Conservation (phyloP, 37 sponge, comb jelly and placozoan species). For the Lycopodina hypogea region DNA sequence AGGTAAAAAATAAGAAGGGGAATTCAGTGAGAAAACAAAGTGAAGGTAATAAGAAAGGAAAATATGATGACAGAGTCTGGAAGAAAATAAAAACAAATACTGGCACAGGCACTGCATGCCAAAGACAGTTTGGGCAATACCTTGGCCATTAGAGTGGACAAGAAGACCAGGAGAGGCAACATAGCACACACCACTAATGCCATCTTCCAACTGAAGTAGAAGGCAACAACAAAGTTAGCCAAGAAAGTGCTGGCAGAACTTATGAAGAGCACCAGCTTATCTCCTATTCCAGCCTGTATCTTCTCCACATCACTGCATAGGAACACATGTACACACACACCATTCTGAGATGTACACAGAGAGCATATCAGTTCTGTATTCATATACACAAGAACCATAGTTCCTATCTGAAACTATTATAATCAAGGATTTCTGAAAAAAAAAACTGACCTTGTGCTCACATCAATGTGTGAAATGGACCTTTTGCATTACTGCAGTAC, state of each 20-base stretch:
- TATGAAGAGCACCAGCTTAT: slow-evolving; percentile 77
- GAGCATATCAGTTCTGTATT: too few species aligned
- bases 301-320: slow-evolving; percentile 85
- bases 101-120: neutral
- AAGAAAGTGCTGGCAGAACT: slow-evolving; percentile 71
- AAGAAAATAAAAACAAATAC: neutral
- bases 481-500: too few species aligned
- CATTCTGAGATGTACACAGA: too few species aligned
- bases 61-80: neutral
- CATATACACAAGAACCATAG: too few species aligned
- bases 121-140: slow-evolving; percentile 21
- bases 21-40: neutral
- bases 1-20: too few species aligned
- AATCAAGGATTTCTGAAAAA: too few species aligned
- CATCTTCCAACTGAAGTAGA: slow-evolving; percentile 77
- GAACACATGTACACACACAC: too few species aligned
- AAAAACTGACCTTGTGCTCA: too few species aligned
- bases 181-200: slow-evolving; percentile 75
- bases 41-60: neutral
- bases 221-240: slow-evolving; percentile 73
- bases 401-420: too few species aligned
- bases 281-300: slow-evolving; percentile 92
- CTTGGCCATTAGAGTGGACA: slow-evolving; percentile 47
- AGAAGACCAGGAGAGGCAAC: slow-evolving; percentile 60
- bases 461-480: too few species aligned